Conservation (phyloP, 2,888 invertebrate genomes). For the Netelia melanura region DNA sequence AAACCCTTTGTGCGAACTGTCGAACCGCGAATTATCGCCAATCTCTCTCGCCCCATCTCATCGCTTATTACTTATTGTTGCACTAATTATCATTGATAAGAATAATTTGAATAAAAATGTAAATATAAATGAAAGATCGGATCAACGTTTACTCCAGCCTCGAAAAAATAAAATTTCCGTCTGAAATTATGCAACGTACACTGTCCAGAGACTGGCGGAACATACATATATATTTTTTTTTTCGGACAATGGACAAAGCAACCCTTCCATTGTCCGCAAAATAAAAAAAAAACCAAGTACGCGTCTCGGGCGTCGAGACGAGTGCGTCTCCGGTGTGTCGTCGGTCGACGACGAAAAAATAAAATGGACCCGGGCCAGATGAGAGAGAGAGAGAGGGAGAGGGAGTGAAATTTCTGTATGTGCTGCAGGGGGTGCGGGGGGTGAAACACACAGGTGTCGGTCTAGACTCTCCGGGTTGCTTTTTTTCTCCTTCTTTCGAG, state of each 20-base stretch:
- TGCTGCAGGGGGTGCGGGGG: conserved; percentile 71
- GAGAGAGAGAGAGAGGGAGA: conserved; percentile 2
- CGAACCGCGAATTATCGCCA: conserved; percentile 30
- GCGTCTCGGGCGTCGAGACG: conserved; percentile 43
- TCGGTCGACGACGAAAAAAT: conserved; percentile 37
- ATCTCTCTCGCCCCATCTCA: not conserved
- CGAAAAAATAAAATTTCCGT: not conserved
- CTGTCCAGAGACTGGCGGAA: conserved; percentile 10
- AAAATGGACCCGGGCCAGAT: conserved; percentile 52
- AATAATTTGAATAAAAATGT: not conserved
- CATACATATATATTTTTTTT: not conserved
- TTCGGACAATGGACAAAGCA: conserved; percentile 51
- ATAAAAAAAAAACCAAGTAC: conserved; percentile 15
- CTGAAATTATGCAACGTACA: not conserved
- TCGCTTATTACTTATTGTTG: not conserved
- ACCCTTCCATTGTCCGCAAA: conserved; percentile 39
- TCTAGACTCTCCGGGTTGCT: conserved; percentile 80
- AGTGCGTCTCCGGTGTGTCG: conserved; percentile 47
- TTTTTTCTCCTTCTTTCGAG: conserved; percentile 34
- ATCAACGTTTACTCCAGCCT: not conserved
- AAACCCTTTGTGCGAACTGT: not conserved
- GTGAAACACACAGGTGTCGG: conserved; percentile 82
- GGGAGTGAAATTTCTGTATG: conserved; percentile 7
- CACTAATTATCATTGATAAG: not conserved
- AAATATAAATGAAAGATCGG: not conserved